A percentile compares a stretch with the other conserved stretches of the same genome.
Conservation (phyloP, 2,888 invertebrate genomes). For the Stegophylla sp. region DNA sequence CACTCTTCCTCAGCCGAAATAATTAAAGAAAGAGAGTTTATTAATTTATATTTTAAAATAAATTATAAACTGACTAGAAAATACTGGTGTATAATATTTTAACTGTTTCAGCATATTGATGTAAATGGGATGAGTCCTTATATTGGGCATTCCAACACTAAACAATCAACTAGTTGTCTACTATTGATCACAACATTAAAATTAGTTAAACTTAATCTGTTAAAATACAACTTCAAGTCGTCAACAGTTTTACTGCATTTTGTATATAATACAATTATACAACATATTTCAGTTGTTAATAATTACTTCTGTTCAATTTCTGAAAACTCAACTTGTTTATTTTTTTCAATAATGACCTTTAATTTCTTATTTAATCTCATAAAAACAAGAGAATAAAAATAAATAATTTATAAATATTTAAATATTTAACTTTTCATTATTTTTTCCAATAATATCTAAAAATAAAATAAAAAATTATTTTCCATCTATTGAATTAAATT, state of each 20-base stretch:
- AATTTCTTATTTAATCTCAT: slow-evolving; percentile 20
- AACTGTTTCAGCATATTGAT: slow-evolving; percentile 56
- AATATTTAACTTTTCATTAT: not conserved
- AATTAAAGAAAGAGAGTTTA: slow-evolving; percentile 39
- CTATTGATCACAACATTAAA: slow-evolving; percentile 48
- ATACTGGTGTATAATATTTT: slow-evolving; percentile 57
- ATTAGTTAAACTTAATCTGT: slow-evolving; percentile 26
- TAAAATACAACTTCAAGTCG: slow-evolving; percentile 27
- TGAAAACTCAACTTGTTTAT: not conserved
- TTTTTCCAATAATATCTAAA: slow-evolving; percentile 29
- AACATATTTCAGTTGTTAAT: not conserved
- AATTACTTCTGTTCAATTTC: slow-evolving; percentile 4
- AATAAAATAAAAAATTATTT: slow-evolving; percentile 15
- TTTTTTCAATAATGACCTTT: not conserved
- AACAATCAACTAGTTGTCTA: slow-evolving; percentile 54
- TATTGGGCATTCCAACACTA: slow-evolving; percentile 53
- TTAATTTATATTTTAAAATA: slow-evolving; percentile 45
- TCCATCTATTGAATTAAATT: not conserved
- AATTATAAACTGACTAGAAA: slow-evolving; percentile 42
- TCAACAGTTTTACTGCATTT: slow-evolving; percentile 10
- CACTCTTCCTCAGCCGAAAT: slow-evolving; percentile 50
- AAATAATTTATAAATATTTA: too few species aligned
- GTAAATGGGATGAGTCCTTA: slow-evolving; percentile 56
- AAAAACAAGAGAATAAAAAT: too few species aligned
- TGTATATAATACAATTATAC: not conserved